Conservation (phyloP, 2,888 invertebrate genomes). For the Pyrochroa serraticornis region DNA sequence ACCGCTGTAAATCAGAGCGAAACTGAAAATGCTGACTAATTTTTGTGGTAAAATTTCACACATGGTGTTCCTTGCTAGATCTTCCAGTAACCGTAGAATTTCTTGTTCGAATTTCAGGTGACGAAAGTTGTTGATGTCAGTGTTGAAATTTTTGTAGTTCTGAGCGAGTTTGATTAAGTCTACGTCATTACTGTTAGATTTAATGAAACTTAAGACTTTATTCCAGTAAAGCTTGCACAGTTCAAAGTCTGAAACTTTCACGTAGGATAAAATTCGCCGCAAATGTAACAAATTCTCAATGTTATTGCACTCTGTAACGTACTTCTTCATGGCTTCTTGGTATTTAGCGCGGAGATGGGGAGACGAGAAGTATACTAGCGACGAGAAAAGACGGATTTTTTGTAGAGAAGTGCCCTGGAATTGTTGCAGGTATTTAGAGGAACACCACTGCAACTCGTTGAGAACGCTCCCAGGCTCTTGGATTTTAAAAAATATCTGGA, state of each 20-base stretch:
- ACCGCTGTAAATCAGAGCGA: slow-evolving; percentile 59
- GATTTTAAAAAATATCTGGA: slow-evolving; percentile 57
- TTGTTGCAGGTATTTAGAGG: slow-evolving; percentile 52
- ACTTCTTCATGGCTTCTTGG: slow-evolving; percentile 51
- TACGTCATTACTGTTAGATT: slow-evolving; percentile 39
- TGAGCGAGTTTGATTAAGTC: slow-evolving; percentile 57
- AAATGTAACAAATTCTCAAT: slow-evolving; percentile 52
- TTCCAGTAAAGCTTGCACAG: slow-evolving; percentile 61
- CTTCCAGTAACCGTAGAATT: slow-evolving; percentile 54
- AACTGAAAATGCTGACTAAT: slow-evolving; percentile 56
- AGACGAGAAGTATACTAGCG: slow-evolving; percentile 57
- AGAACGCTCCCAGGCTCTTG: slow-evolving; percentile 61
- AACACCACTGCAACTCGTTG: slow-evolving; percentile 55
- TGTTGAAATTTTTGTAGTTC: slow-evolving; percentile 63
- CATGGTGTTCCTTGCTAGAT: slow-evolving; percentile 51
- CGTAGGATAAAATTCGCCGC: slow-evolving; percentile 57
- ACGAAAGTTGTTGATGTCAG: slow-evolving; percentile 61
- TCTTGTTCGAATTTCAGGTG: slow-evolving; percentile 58
- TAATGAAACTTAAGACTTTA: slow-evolving; percentile 51
- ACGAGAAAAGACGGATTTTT: slow-evolving; percentile 56
- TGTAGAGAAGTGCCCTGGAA: slow-evolving; percentile 42
- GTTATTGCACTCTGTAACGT: slow-evolving; percentile 47
- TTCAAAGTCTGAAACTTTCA: slow-evolving; percentile 59
- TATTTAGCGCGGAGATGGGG: slow-evolving; percentile 57
- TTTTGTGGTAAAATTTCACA: slow-evolving; percentile 54